Evolutionary conservation across 2,113 vertebrate species (phyloP), one percentile per base, ranked within the genome.

Genomic region (Crocuta crocuta): DNA sequence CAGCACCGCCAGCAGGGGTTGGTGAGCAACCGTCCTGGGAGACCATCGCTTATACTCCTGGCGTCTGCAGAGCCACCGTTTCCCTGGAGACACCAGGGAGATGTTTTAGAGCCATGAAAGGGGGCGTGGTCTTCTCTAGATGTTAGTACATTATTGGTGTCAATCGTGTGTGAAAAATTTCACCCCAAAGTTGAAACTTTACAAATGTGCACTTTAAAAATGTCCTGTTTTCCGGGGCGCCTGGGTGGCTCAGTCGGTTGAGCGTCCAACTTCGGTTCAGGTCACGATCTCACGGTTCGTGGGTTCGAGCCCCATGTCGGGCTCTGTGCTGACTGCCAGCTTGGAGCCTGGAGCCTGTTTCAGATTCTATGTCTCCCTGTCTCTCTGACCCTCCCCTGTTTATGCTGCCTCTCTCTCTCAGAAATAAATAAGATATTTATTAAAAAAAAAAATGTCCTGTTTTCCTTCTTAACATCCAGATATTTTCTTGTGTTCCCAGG

Each of bases 401-500:
- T 39, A 39, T 39, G 39, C 39, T 39, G 39, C 39, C 39, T 39
- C 39, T 39, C 39, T 39, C 39, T 39, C 39, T 39, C 39, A 39
- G 39, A 39, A 39, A 39, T 39, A 39, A 39, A 39, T 39, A 39
- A 39, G 39, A 39, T 39, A 39, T 39, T 39, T 39, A 39, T 39
- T 39, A 39, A 39, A 39, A 73, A 39, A 39, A 73, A 4, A 31
- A 73, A 15, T 26, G 33, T 66, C 50, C 0, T 4, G 0, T 21
- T n/a, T 74, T 13, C 28, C 21, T 33, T 66, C 16, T 26, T 91
- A 19, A 95, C 11, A 5, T 23, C 23, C 7, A 2, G 92, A n/a
- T 15, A 0, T 97, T 84, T 83, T 4, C 87, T 35, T 98, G 79
- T 90, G 35, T 43, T 98, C 97, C 85, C 95, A 99, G 99, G 98